Conservation (phyloP, 2,797 vertebrate genomes). For the Pteropus rufus region DNA sequence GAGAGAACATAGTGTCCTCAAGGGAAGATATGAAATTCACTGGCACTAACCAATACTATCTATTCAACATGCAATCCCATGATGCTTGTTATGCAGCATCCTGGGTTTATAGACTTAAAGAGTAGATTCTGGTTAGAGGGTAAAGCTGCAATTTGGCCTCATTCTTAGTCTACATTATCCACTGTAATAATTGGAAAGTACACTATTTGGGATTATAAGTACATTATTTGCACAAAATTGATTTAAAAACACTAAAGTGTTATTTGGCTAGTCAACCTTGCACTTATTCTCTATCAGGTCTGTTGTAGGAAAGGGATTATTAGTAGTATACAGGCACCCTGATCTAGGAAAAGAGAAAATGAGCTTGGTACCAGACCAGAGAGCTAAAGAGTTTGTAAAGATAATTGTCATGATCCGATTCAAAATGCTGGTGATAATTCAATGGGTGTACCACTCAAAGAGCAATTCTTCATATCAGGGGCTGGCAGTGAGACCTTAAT, state of each 20-base stretch:
- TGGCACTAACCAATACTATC: background rate
- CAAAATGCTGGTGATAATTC: background rate
- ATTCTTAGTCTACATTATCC: background rate
- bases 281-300: background rate
- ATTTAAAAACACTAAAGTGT: background rate
- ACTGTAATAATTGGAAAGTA: background rate
- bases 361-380: background rate
- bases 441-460: background rate
- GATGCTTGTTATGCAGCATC: background rate
- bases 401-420: background rate
- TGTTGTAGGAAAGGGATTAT: background rate
- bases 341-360: background rate
- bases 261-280: background rate
- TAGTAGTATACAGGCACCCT: background rate
- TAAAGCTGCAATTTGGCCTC: background rate
- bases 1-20: background rate
- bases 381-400: background rate
- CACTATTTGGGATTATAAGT: background rate
- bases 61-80: background rate
- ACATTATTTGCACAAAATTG: background rate
- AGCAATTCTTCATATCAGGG: background rate
- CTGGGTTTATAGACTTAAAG: background rate
- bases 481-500: background rate
- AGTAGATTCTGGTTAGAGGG: background rate
- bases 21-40: background rate